These are phyloP conservation scores for Ornithoptera alexandrae DNA, from an alignment of 2,888 invertebrate species.

Conservation along the genomic window DNA sequence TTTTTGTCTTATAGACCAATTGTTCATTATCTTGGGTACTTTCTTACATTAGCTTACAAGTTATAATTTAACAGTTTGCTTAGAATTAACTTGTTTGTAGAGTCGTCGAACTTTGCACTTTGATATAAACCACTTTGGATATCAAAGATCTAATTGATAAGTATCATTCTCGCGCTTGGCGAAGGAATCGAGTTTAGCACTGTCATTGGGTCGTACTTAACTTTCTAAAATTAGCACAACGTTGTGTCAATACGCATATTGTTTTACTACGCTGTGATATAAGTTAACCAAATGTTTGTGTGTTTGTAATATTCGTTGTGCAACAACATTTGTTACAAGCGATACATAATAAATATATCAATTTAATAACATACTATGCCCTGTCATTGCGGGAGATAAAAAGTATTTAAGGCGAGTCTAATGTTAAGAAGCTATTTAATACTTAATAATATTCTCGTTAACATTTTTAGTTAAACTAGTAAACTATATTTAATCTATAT, in stretches of 20 bases:
- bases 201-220: not conserved
- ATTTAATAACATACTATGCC: not conserved
- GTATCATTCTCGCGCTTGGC: not conserved
- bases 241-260: not conserved
- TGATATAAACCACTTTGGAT: not conserved
- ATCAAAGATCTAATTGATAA: not conserved
- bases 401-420: conserved; percentile 1
- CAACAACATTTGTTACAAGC: not conserved
- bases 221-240: not conserved
- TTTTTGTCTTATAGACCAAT: not conserved
- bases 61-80: not conserved
- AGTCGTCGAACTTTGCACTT: not conserved
- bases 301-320: not conserved
- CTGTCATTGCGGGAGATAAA: not conserved
- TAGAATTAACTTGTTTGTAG: not conserved
- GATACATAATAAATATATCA: conserved; percentile 1
- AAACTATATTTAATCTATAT: too few species aligned
- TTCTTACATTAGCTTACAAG: not conserved
- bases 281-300: conserved; percentile 11
- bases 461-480: too few species aligned
- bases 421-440: not conserved
- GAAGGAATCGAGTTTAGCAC: not conserved
- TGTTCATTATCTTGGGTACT: too few species aligned
- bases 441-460: not conserved
- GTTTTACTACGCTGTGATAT: not conserved